These are phyloP conservation scores for Cariama cristata DNA, from an alignment of 2,113 vertebrate genomes.

Conservation along the genomic window DNA sequence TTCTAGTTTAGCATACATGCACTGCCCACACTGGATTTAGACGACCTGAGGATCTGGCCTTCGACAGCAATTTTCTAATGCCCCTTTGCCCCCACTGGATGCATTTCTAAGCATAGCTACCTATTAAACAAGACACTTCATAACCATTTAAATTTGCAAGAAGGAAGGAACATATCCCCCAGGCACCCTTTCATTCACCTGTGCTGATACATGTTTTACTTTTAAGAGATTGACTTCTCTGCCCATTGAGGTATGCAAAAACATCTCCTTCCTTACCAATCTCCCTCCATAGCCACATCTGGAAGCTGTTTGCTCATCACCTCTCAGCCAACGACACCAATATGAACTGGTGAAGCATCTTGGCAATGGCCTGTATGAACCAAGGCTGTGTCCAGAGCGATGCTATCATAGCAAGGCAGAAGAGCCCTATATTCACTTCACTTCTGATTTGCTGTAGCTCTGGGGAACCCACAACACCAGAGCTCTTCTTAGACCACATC, in stretches of 20 bases:
- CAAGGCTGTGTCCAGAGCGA: not conserved
- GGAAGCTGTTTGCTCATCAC: not conserved
- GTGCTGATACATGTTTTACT: not conserved
- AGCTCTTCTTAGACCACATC: not conserved
- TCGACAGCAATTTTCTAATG: not conserved
- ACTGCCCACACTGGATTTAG: not conserved
- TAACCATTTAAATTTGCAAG: not conserved
- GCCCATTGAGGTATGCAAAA: not conserved
- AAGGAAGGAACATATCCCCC: not conserved
- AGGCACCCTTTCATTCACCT: not conserved
- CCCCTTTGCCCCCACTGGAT: not conserved
- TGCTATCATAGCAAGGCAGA: not conserved
- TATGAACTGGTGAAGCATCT: not conserved
- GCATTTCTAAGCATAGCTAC: not conserved
- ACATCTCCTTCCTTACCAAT: not conserved
- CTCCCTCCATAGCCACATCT: fast-evolving
- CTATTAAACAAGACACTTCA: not conserved
- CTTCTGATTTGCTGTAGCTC: not conserved
- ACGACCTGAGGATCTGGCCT: not conserved
- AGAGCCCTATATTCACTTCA: not conserved
- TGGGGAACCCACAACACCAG: not conserved
- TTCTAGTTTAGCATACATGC: not conserved
- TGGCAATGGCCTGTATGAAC: not conserved
- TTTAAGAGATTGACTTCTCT: not conserved
- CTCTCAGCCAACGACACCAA: not conserved